A percentile compares a stretch with the other conserved stretches of the same genome.
Conservation (phyloP, 2,888 invertebrate species). For the Philonicus albiceps region DNA sequence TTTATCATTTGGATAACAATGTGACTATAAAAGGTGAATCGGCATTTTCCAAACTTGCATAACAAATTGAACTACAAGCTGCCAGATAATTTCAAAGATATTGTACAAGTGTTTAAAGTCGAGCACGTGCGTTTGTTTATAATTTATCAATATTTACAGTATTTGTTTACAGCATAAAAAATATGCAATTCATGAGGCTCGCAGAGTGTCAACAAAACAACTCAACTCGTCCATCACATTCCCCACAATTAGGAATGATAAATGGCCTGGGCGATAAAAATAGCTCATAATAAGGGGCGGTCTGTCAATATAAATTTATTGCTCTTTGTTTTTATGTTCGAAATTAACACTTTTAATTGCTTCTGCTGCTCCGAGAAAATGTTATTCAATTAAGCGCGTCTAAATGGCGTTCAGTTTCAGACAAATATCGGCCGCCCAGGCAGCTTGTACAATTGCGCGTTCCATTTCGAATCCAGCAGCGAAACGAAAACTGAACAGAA, state of each 20-base stretch:
- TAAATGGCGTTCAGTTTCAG: neutral
- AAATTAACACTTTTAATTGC: slow-evolving; percentile 36
- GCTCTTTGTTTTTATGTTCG: slow-evolving; percentile 29
- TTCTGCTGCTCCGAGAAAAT: neutral
- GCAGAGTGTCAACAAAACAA: neutral
- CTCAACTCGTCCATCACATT: neutral
- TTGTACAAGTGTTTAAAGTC: neutral
- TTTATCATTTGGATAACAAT: neutral
- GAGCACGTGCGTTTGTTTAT: neutral
- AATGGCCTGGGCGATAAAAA: slow-evolving; percentile 6
- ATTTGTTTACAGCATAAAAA: neutral
- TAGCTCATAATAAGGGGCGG: slow-evolving; percentile 23
- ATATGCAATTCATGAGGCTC: neutral
- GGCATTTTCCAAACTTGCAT: neutral
- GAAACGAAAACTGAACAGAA: neutral
- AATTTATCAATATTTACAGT: neutral
- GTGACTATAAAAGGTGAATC: neutral
- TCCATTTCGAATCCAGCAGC: neutral
- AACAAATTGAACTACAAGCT: neutral
- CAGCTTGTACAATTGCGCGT: neutral
- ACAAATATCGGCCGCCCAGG: slow-evolving; percentile 27
- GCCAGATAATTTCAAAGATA: neutral
- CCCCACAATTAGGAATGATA: slow-evolving; percentile 3
- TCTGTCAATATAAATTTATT: slow-evolving; percentile 40
- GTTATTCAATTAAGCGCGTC: slow-evolving; percentile 27